Evolutionary conservation across 2,797 vertebrate species (phyloP).

Genomic region (Xyrichtys novacula): DNA sequence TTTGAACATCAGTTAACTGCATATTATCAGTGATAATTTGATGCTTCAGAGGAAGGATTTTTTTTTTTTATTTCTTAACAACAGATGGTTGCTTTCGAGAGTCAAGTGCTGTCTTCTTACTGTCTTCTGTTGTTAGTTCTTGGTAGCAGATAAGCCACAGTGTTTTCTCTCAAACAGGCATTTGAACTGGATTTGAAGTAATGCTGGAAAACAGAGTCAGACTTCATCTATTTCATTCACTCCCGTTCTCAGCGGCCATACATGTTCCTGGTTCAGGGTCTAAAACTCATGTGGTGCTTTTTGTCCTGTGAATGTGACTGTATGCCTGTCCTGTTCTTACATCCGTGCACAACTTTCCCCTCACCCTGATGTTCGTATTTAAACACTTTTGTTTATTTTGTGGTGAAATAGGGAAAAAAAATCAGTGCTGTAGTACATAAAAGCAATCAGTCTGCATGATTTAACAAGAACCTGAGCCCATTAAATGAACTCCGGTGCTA

Average conservation of each 20-base stretch:
- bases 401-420: slow-evolving; percentile 71
- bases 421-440: slow-evolving; percentile 84
- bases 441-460: slow-evolving; percentile 86
- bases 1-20: slow-evolving; percentile 7
- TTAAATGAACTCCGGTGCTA: slow-evolving; percentile 83
- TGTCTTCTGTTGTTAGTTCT: slow-evolving; percentile 9
- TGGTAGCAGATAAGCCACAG: background rate
- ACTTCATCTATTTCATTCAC: slow-evolving; percentile 44
- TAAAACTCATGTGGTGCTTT: slow-evolving; percentile 35
- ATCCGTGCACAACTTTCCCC: slow-evolving; percentile 49
- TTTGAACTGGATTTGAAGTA: slow-evolving; percentile 27
- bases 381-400: slow-evolving; percentile 79
- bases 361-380: slow-evolving; percentile 61
- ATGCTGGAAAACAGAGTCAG: slow-evolving; percentile 9
- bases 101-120: slow-evolving; percentile 4
- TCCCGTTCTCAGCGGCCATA: slow-evolving; percentile 28
- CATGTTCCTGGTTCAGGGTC: slow-evolving; percentile 34
- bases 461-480: slow-evolving; percentile 87
- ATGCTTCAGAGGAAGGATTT: slow-evolving; percentile 20
- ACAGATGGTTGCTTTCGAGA: slow-evolving; percentile 30
- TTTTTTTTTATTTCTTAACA: slow-evolving; percentile 22
- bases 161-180: slow-evolving; percentile 23
- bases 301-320: slow-evolving; percentile 45
- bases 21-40: slow-evolving; percentile 12
- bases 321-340: slow-evolving; percentile 50